phyloP scores from a whole-genome alignment of 2,888 invertebrate species.

The Timandra comae region DNA sequence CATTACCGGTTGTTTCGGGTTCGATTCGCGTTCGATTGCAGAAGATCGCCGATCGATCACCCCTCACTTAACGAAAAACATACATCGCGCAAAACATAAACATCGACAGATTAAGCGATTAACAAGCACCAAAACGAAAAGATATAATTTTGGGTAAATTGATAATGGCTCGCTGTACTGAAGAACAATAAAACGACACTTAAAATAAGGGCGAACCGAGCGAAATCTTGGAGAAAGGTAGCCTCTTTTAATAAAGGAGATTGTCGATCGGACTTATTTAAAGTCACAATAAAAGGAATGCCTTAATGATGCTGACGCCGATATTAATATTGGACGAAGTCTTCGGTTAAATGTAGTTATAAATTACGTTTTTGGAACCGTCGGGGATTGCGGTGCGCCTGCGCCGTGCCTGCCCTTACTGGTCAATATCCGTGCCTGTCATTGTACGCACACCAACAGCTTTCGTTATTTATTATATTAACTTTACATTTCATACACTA shows the following conservation, averaged over 20 bases:
- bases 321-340: slow-evolving; percentile 63
- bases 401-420: slow-evolving; percentile 26
- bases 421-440: slow-evolving; percentile 12
- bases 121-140: too few species aligned
- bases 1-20: slow-evolving; percentile 33
- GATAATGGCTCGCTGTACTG: too few species aligned
- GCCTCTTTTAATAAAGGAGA: slow-evolving; percentile 63
- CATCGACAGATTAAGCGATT: slow-evolving; percentile 53
- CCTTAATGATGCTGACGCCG: slow-evolving; percentile 70
- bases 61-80: slow-evolving; percentile 3
- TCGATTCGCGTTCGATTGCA: slow-evolving; percentile 31
- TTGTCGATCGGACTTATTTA: slow-evolving; percentile 67
- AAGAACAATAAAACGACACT: not conserved
- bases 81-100: slow-evolving; percentile 43
- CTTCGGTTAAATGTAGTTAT: slow-evolving; percentile 65
- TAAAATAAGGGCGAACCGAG: slow-evolving; percentile 60
- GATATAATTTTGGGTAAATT: too few species aligned
- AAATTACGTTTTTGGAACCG: slow-evolving; percentile 66
- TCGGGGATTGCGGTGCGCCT: slow-evolving; percentile 20
- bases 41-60: slow-evolving; percentile 36
- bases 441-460: not conserved
- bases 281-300: slow-evolving; percentile 74
- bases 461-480: not conserved
- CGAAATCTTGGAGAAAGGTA: slow-evolving; percentile 72
- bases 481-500: too few species aligned